Base-by-base conservation (phyloP, 2,113 vertebrate genomes). In the Pituophis catenifer region DNA sequence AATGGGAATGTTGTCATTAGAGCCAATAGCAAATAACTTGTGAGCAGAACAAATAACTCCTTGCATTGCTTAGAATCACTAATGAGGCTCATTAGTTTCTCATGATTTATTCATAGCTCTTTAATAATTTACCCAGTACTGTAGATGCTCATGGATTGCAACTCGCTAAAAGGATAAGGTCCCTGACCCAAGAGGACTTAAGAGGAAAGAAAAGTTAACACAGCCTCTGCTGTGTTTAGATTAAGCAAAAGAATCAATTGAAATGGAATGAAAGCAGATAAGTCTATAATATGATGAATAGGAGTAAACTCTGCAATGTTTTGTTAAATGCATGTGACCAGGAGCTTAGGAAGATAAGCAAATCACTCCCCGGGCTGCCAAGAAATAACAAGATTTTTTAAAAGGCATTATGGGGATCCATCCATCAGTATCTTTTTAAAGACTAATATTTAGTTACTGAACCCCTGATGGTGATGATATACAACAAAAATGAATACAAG, bases 51-150 rank as follows among this genome's bases (percentile, higher is more conserved):
- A 94, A 86, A 95, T 55, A 94, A 92, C 91, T 95, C 33, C 88
- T 91, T 94, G 92, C 94, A 70, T 54, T 33, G 19, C 95, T 96
- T 95, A 91, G 90, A 92, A 88, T 86, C 95, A 90, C 89, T 95
- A 94, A 94, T 95, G 93, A n/a, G 62, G 19, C 94, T 95, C 91
- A 91, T 93, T 93, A 93, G 52, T 57, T 90, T 91, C 88, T 89
- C 38, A 93, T 95, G 92, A 93, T 86, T 92, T 93, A 86, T 90
- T 91, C 57, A 91, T 65, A 0, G 33, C 17, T 38, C 58, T 53
- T 0, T 86, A 94, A 57, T 92, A 90, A 90, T 94, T 94, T 90
- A 94, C 52, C 10, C 57, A 58, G 50, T 33, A 70, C 54, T 3
- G 24, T 52, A 92, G 58, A 81, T 50, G 10, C 88, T 86, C 65